Evolutionary conservation across 2,113 vertebrate genomes (phyloP).

Genomic region (Daphoenositta chrysoptera): DNA sequence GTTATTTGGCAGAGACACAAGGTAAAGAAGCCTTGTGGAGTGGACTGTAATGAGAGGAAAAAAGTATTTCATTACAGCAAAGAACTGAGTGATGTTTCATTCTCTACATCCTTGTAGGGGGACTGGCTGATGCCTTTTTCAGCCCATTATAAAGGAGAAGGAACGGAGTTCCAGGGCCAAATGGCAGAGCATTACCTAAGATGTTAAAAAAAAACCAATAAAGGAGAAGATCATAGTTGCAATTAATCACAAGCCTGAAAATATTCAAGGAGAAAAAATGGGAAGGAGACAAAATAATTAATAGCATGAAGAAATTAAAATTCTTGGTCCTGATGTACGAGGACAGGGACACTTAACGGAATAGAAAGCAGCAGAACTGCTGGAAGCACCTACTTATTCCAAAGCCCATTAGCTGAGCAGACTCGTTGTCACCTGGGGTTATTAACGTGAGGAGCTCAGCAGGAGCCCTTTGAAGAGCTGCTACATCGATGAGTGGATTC

Average conservation of each 20-base stretch:
- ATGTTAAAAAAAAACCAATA: not conserved
- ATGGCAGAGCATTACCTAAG: not conserved
- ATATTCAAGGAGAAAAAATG: not conserved
- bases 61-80: not conserved
- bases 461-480: constrained; percentile 20
- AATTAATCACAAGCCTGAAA: not conserved
- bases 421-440: not conserved
- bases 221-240: not conserved
- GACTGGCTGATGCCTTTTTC: constrained; percentile 2
- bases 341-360: not conserved
- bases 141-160: not conserved
- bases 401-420: not conserved
- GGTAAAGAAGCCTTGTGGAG: not conserved
- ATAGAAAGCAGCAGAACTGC: not conserved
- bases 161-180: not conserved
- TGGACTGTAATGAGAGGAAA: not conserved
- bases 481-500: not conserved
- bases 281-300: not conserved
- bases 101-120: not conserved
- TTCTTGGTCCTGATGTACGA: not conserved
- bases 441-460: not conserved
- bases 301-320: not conserved
- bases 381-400: constrained; percentile 7
- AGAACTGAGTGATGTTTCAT: not conserved
- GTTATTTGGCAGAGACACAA: not conserved